Evolutionary conservation across 2,797 vertebrate species (phyloP).

Genomic region (Hybognathus amarus): DNA sequence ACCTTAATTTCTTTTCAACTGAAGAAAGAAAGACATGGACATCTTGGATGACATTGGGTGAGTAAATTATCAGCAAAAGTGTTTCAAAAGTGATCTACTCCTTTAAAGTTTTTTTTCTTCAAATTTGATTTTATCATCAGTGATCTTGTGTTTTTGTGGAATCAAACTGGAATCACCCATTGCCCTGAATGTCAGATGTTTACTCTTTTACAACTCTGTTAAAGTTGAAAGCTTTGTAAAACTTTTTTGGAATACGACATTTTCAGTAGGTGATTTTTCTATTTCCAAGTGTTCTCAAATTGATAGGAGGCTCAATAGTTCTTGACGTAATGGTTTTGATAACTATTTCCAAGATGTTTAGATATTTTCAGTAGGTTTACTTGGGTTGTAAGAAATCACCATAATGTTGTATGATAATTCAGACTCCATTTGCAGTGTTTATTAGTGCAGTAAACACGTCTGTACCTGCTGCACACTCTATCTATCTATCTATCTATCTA

Average conservation of each 20-base stretch:
- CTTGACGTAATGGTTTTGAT: slow-evolving; percentile 45
- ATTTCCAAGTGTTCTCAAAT: slow-evolving; percentile 21
- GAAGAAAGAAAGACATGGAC: too few species aligned
- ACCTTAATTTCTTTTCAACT: too few species aligned
- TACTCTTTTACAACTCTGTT: slow-evolving; percentile 50
- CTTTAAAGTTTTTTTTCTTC: too few species aligned
- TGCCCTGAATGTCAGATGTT: slow-evolving; percentile 52
- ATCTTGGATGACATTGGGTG: too few species aligned
- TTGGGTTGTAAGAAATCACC: slow-evolving; percentile 31
- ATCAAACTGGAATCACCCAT: slow-evolving; percentile 6
- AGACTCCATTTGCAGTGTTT: slow-evolving; percentile 17
- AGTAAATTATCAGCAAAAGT: too few species aligned
- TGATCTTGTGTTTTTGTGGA: background rate
- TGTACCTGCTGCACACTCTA: background rate
- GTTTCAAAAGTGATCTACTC: too few species aligned
- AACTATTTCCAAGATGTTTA: slow-evolving; percentile 51
- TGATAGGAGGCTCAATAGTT: slow-evolving; percentile 38
- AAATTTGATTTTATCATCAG: background rate
- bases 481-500: slow-evolving; percentile 24
- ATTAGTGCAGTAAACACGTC: background rate
- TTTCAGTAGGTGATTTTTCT: slow-evolving; percentile 50
- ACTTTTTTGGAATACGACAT: slow-evolving; percentile 46
- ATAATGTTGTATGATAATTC: slow-evolving; percentile 19
- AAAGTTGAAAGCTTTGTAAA: slow-evolving; percentile 46
- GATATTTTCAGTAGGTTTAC: slow-evolving; percentile 30